phyloP scores from a whole-genome alignment of 1,140 invertebrate genomes.

The Bombyx mandarina region DNA sequence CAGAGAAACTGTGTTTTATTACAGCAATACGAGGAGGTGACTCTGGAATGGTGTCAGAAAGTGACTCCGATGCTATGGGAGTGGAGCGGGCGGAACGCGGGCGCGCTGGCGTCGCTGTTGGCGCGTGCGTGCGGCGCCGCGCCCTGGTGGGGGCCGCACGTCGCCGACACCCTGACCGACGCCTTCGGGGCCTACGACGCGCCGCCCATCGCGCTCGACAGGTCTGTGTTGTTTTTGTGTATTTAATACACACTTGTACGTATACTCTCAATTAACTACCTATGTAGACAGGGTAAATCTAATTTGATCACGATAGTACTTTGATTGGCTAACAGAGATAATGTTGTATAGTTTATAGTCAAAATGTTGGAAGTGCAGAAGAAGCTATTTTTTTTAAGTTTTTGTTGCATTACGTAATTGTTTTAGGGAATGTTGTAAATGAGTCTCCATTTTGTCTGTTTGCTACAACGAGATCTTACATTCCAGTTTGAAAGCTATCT shows the following conservation, averaged over 20 bases:
- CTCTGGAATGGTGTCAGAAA: conserved; percentile 32
- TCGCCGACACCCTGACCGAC: conserved; percentile 83
- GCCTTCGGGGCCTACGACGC: conserved; percentile 85
- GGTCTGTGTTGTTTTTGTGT: conserved; percentile 65
- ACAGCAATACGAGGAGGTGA: conserved; percentile 33
- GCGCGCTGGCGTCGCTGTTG: conserved; percentile 80
- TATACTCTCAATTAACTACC: no score
- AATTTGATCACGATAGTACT: no score
- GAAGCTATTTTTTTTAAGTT: no score
- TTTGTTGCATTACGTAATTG: background rate
- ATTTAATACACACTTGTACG: background rate
- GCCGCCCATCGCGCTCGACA: conserved; percentile 87
- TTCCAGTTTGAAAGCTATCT: no score
- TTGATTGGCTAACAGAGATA: no score
- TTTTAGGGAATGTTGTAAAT: background rate
- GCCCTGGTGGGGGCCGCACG: conserved; percentile 90
- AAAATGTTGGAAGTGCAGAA: no score
- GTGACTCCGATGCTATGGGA: conserved; percentile 53
- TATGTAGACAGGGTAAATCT: no score
- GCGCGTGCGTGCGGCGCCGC: conserved; percentile 84
- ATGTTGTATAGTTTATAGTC: no score
- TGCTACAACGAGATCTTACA: no score
- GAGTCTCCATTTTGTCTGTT: background rate
- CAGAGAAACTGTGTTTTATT: no score
- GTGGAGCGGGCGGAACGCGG: conserved; percentile 50